Evolutionary conservation across 2,113 vertebrate species (phyloP).

Genomic region (Heterochromis multidens): DNA sequence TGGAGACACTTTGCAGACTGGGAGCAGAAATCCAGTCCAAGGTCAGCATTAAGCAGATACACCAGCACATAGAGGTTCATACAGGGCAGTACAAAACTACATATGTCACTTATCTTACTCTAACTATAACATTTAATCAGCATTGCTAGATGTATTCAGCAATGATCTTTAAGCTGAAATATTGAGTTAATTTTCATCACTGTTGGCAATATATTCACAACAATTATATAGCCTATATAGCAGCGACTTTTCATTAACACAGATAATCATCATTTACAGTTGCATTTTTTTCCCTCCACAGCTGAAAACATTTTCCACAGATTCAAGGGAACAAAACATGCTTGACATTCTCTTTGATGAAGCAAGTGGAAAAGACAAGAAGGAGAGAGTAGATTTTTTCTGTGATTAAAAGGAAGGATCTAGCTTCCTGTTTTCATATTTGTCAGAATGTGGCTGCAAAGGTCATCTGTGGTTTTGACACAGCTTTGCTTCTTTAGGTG

Average conservation of each 20-base stretch:
- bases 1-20: conserved; percentile 87
- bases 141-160: too few species aligned
- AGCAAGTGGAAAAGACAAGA: conserved; percentile 89
- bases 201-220: too few species aligned
- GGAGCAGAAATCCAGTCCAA: conserved; percentile 90
- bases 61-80: neutral
- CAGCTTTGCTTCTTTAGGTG: conserved; percentile 64
- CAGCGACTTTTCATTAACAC: neutral
- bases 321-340: conserved; percentile 91
- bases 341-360: conserved; percentile 94
- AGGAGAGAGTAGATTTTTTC: conserved; percentile 83
- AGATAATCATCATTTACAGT: neutral
- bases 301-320: conserved; percentile 94
- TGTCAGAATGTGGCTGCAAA: neutral
- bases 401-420: too few species aligned
- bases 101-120: neutral
- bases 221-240: too few species aligned
- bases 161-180: too few species aligned
- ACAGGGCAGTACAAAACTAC: neutral
- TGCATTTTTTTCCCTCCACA: conserved; percentile 57
- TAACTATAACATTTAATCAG: neutral
- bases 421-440: neutral
- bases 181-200: neutral
- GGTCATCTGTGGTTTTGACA: neutral
- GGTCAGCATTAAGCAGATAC: conserved; percentile 53